A percentile compares a stretch with the other conserved stretches of the same genome.
Evolutionary conservation across 2,888 invertebrate genomes (phyloP).

Genomic region (Nezara viridula): DNA sequence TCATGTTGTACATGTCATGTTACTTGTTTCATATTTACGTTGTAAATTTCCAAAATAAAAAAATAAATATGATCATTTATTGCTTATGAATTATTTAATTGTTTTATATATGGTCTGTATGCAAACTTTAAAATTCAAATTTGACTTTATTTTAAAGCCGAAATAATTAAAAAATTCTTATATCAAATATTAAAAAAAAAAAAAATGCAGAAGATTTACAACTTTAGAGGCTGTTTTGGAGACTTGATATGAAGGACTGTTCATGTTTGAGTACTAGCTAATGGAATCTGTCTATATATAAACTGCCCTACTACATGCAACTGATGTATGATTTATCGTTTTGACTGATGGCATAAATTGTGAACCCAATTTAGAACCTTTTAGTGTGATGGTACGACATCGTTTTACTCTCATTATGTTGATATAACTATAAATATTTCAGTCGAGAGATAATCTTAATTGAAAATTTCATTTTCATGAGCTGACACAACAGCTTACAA

Average conservation of each 20-base stretch:
- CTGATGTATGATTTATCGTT: constrained; percentile 4
- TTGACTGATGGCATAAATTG: constrained; percentile 4
- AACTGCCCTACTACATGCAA: background rate
- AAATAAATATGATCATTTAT: no score
- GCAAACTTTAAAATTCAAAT: no score
- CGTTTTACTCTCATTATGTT: background rate
- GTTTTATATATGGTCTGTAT: no score
- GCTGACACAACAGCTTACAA: background rate
- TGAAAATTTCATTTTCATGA: background rate
- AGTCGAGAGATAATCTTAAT: background rate
- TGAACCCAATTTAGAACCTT: background rate
- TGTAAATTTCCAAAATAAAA: no score
- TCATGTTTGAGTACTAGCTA: background rate
- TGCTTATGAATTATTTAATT: no score
- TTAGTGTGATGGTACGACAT: background rate
- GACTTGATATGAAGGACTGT: background rate
- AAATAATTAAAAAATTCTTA: no score
- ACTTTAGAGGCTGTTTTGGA: background rate
- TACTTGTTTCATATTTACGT: no score
- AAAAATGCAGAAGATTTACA: no score
- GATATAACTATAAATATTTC: constrained; percentile 14
- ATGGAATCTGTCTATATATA: background rate
- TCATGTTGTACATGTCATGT: no score
- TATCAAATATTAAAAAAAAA: no score
- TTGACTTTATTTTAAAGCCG: no score